Evolutionary conservation across 2,113 vertebrate species (phyloP).

Genomic region (Bos indicus): DNA sequence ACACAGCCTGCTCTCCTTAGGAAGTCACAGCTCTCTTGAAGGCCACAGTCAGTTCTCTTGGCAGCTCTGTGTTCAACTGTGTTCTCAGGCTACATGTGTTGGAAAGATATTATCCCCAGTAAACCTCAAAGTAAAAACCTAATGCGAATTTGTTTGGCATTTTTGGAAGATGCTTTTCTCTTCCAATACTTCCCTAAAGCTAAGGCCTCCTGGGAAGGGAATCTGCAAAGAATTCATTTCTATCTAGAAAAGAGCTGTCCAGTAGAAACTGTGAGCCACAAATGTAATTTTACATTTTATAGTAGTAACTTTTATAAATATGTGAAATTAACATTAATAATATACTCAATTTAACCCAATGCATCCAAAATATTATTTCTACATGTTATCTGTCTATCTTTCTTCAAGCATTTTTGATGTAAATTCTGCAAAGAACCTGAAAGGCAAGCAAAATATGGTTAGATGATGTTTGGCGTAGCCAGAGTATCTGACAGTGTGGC

Average conservation of each 20-base stretch:
- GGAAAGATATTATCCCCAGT: neutral
- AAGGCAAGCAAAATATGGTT: neutral
- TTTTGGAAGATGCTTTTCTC: neutral
- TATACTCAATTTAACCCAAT: neutral
- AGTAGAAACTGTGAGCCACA: neutral
- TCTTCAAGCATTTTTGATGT: neutral
- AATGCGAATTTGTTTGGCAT: constrained; percentile 33
- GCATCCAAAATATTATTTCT: neutral
- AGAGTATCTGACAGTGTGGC: neutral
- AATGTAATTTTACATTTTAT: neutral
- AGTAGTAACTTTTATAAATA: neutral
- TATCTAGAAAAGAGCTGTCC: neutral
- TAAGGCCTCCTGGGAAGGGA: neutral
- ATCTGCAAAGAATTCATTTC: neutral
- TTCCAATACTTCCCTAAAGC: neutral
- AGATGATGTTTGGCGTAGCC: neutral
- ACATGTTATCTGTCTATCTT: neutral
- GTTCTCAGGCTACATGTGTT: constrained; percentile 1
- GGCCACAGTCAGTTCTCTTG: neutral
- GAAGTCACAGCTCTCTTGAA: neutral
- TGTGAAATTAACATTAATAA: neutral
- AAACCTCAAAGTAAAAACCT: constrained; percentile 7
- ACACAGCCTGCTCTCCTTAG: neutral
- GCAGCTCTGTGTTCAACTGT: neutral
- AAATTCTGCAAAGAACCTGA: neutral